Base-by-base conservation (phyloP, 2,888 invertebrate genomes). In the Parnassius glacialis region DNA sequence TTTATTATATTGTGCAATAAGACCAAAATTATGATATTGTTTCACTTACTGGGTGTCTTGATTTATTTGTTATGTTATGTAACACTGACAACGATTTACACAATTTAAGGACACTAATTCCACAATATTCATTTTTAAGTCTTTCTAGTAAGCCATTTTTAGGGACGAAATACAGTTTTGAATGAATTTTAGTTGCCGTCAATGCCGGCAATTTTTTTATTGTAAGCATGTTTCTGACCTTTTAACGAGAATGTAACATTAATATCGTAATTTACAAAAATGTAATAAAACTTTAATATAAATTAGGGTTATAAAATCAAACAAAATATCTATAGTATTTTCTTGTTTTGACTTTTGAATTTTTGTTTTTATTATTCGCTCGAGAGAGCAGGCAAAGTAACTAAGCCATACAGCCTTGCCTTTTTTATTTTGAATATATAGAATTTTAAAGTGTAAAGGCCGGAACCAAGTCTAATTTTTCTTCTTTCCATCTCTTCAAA, bases 81-180 rank as follows among this genome's bases (percentile, higher is more conserved):
- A 90, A 72, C 9, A 73, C 78, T 34, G 85, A 80, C 13, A 87
- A 77, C 10, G 89, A 84, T 79, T 80, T 83, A 68, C 87, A 89
- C 57, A 90, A 75, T 70, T 79, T 79, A 25, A 79, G 44, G 43
- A 87, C 69, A 71, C 73, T 79, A 52, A 67, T 71, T 44, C 74
- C 66, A 67, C 73, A 80, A 34, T 76, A 72, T 76, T 80, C 81
- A 72, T 79, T 76, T 76, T 80, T 67, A 68, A 81, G 74, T 52
- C 70, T 79, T 52, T 79, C 76, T n/a, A 75, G 62, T 41, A 74
- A 56, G 59, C 66, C 67, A 73, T 76, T 79, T 67, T 71, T 72
- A 12, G 75, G 62, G 64, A 78, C 74, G 64, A 80, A 74, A 65
- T 72, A 72, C 56, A 81, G 65, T 70, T 83, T 88, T 9, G 81